Conservation (phyloP, 1,140 invertebrate species). For the Hesperophylax magnus region DNA sequence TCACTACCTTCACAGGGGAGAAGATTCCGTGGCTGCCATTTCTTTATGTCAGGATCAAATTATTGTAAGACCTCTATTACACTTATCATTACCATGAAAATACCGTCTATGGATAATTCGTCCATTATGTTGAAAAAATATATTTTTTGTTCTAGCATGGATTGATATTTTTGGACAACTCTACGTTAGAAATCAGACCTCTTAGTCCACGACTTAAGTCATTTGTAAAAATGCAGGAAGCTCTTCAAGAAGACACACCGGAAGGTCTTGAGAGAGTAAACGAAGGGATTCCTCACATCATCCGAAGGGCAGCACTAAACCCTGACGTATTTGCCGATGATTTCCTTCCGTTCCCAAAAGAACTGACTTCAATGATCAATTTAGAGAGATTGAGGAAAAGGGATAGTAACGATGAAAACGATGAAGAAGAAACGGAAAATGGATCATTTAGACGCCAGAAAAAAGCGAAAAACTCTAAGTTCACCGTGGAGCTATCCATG, state of each 20-base stretch:
- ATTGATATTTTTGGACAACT: constrained; percentile 75
- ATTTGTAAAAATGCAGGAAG: constrained; percentile 59
- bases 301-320: constrained; percentile 69
- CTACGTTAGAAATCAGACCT: constrained; percentile 77
- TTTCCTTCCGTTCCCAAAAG: constrained; percentile 58
- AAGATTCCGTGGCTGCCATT: constrained; percentile 65
- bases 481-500: constrained; percentile 78
- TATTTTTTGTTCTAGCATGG: constrained; percentile 67
- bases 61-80: constrained; percentile 59
- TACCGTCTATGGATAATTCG: no score
- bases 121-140: not conserved
- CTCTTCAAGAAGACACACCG: constrained; percentile 51
- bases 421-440: constrained; percentile 43
- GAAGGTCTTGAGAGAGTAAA: constrained; percentile 51
- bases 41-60: constrained; percentile 67
- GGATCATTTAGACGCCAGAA: constrained; percentile 45
- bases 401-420: constrained; percentile 25
- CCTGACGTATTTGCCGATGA: constrained; percentile 57
- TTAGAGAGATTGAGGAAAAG: not conserved
- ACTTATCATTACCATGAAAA: no score
- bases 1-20: constrained; percentile 65
- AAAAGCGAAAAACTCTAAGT: constrained; percentile 63
- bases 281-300: constrained; percentile 69
- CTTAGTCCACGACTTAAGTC: constrained; percentile 63
- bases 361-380: constrained; percentile 37